A percentile compares a stretch with the other conserved stretches of the same genome.
Evolutionary conservation across 2,797 vertebrate genomes (phyloP).

Genomic region (Dromococcyx pavoninus): DNA sequence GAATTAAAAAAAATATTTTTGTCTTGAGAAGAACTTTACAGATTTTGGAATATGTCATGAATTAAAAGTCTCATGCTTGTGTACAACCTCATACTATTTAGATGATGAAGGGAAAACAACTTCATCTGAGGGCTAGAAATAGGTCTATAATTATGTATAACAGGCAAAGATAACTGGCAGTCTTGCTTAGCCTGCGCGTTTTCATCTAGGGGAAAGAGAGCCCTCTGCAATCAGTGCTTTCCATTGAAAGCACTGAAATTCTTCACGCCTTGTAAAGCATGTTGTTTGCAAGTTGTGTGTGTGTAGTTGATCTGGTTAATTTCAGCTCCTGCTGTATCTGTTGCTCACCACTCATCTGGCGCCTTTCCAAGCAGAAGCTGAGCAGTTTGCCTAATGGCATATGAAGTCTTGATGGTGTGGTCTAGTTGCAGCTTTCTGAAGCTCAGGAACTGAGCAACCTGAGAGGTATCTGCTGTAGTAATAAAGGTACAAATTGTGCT

Average conservation of each 20-base stretch:
- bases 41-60: neutral
- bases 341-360: neutral
- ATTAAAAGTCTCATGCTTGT: neutral
- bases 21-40: constrained; percentile 4
- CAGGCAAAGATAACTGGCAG: neutral
- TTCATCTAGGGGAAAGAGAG: neutral
- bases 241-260: neutral
- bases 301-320: neutral
- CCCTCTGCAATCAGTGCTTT: neutral
- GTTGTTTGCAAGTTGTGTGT: neutral
- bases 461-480: neutral
- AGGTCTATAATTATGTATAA: neutral
- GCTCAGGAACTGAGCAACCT: neutral
- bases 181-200: neutral
- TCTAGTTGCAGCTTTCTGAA: neutral
- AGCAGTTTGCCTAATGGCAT: neutral
- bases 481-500: neutral
- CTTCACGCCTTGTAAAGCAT: neutral
- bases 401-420: neutral
- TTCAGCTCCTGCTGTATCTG: neutral
- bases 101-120: neutral
- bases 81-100: neutral
- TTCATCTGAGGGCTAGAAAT: neutral
- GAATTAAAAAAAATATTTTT: neutral
- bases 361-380: neutral